Conservation (phyloP, 2,797 vertebrate genomes). For the Enteromius anoplus region DNA sequence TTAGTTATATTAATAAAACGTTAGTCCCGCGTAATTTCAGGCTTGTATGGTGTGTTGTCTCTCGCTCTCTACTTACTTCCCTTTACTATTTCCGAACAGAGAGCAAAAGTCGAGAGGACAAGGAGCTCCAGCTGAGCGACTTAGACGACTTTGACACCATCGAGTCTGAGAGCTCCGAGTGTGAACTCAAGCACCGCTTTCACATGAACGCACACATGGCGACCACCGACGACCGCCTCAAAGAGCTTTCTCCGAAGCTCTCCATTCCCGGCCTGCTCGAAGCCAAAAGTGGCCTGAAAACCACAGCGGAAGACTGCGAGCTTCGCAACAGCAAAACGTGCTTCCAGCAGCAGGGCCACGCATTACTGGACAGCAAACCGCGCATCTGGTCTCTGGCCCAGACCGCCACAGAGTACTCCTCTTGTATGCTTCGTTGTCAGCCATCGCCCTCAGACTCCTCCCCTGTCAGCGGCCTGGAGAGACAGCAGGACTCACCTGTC, state of each 20-base stretch:
- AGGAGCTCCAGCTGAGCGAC: constrained; percentile 93
- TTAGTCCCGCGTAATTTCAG: neutral
- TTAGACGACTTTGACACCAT: constrained; percentile 93
- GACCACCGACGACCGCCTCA: constrained; percentile 77
- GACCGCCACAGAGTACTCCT: constrained; percentile 92
- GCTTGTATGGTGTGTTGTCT: neutral
- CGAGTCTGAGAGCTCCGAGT: constrained; percentile 90
- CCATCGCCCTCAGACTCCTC: constrained; percentile 79
- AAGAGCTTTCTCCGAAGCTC: constrained; percentile 79
- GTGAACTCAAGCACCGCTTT: constrained; percentile 88
- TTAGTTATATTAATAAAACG: too few relatives aligned
- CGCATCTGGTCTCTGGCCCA: constrained; percentile 97
- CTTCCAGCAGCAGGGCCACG: constrained; percentile 77
- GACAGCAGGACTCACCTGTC: constrained; percentile 93
- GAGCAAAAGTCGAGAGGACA: constrained; percentile 83
- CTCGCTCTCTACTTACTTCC: neutral
- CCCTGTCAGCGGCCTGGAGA: constrained; percentile 79
- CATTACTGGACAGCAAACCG: constrained; percentile 89
- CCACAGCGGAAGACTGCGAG: constrained; percentile 77
- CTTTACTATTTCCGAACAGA: constrained; percentile 71
- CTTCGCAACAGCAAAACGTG: constrained; percentile 83
- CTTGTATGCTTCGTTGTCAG: constrained; percentile 93
- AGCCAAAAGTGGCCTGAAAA: constrained; percentile 86
- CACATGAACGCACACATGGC: constrained; percentile 82
- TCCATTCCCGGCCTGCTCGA: constrained; percentile 76